Evolutionary conservation across 2,797 vertebrate genomes (phyloP).

Genomic region (Botia almorhae): DNA sequence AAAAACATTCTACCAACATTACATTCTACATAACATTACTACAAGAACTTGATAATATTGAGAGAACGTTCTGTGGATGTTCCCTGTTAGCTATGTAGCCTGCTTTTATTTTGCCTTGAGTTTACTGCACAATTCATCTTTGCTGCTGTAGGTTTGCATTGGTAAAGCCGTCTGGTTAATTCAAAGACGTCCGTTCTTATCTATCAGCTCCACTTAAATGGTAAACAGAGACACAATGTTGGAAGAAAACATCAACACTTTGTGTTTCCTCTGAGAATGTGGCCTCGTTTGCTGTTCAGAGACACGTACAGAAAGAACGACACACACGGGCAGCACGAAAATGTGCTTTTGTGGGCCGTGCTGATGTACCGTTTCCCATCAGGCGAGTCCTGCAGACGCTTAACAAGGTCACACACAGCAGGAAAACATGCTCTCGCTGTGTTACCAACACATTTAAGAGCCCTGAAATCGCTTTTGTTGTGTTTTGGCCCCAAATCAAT

Average conservation of each 20-base stretch:
- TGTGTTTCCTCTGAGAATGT: conserved; percentile 17
- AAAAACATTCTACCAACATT: too few species aligned
- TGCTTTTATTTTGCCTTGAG: neutral
- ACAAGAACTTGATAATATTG: too few species aligned
- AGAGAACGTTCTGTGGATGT: too few species aligned
- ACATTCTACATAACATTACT: too few species aligned
- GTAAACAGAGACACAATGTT: conserved; percentile 6
- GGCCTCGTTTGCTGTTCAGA: conserved; percentile 9
- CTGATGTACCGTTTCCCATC: conserved; percentile 37
- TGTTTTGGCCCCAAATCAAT: neutral
- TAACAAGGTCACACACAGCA: conserved; percentile 46
- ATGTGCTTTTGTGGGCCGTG: conserved; percentile 40
- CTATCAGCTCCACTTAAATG: conserved; percentile 18
- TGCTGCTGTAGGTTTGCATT: neutral
- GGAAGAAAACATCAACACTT: conserved; percentile 10
- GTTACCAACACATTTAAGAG: conserved; percentile 31
- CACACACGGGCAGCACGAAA: conserved; percentile 17
- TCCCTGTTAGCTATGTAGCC: too few species aligned
- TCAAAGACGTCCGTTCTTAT: conserved; percentile 33
- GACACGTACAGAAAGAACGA: conserved; percentile 35
- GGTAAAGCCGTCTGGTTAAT: conserved; percentile 8
- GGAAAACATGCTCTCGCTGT: conserved; percentile 33
- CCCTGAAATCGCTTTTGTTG: conserved; percentile 24
- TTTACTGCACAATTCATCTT: conserved; percentile 2
- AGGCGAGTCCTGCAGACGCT: conserved; percentile 32